phyloP scores from a whole-genome alignment of 2,113 vertebrate species.

The Menura novaehollandiae region DNA sequence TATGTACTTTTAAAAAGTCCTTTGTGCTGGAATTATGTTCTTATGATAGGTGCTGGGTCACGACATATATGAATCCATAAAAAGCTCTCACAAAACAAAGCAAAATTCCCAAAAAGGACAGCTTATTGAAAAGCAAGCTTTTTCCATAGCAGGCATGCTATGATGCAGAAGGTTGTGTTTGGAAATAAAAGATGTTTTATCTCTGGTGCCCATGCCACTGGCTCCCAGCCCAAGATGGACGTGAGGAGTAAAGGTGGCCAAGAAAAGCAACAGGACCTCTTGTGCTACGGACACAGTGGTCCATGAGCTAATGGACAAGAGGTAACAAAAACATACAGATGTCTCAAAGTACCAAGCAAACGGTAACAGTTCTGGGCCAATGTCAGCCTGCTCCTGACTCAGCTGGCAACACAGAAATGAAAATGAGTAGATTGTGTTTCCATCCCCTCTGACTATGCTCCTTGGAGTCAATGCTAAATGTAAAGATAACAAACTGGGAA shows the following conservation, averaged over 20 bases:
- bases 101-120: neutral
- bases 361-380: neutral
- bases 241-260: neutral
- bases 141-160: neutral
- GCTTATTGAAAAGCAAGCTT: neutral
- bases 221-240: neutral
- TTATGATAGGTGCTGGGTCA: neutral
- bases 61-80: neutral
- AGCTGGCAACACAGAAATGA: neutral
- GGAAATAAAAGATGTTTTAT: neutral
- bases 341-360: neutral
- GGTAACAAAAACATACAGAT: neutral
- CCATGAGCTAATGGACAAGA: neutral
- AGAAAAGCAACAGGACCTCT: neutral
- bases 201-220: neutral
- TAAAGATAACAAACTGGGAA: neutral
- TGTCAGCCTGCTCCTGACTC: neutral
- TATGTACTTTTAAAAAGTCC: neutral
- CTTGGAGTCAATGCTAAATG: neutral
- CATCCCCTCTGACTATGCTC: neutral
- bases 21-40: neutral
- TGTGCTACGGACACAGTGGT: neutral
- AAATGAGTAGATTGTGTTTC: neutral
- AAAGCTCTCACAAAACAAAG: neutral
- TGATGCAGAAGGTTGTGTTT: neutral